phyloP scores from a whole-genome alignment of 2,113 vertebrate genomes.

The Pionites leucogaster region DNA sequence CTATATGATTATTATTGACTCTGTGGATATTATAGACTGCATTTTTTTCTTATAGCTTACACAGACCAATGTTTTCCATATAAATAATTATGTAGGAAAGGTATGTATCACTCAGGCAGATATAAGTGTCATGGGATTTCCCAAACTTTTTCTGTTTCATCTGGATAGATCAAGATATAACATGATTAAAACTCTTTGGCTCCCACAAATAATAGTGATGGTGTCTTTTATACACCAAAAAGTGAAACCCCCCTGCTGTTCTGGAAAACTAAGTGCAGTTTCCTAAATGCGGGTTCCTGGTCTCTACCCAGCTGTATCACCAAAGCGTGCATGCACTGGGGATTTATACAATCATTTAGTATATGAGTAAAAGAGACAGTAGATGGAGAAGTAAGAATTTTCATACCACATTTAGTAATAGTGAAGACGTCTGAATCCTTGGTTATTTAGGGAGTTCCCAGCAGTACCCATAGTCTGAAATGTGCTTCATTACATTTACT shows the following conservation, averaged over 20 bases:
- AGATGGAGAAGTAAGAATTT: neutral
- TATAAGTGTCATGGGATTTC: neutral
- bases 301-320: neutral
- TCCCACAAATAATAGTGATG: neutral
- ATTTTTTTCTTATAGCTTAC: neutral
- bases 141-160: neutral
- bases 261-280: neutral
- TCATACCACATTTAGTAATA: neutral
- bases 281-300: neutral
- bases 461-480: neutral
- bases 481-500: neutral
- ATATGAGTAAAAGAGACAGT: neutral
- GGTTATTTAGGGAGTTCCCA: neutral
- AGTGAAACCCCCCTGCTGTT: too few species aligned
- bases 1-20: fast-evolving
- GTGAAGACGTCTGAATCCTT: neutral
- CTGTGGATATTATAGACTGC: neutral
- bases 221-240: neutral
- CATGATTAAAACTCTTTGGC: neutral
- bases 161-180: neutral
- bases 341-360: neutral
- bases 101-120: neutral
- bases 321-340: neutral
- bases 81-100: neutral
- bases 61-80: neutral